A percentile compares a stretch with the other conserved stretches of the same genome.
These are phyloP conservation scores for Iphiclides podalirius DNA, from an alignment of 2,888 invertebrate species.

Conservation along the genomic window DNA sequence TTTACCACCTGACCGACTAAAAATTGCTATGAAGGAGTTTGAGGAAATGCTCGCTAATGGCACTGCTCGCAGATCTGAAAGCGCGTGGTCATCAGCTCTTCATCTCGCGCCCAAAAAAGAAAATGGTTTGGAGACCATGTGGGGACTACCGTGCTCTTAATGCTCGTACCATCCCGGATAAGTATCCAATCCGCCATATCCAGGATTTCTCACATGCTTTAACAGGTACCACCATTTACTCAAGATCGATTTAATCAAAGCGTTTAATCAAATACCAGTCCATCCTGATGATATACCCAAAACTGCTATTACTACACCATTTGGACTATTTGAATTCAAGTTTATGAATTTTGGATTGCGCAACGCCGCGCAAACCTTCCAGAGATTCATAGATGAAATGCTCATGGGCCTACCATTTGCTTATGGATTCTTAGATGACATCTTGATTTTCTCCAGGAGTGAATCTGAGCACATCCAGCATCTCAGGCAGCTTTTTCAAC, in stretches of 20 bases:
- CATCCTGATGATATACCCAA: too few species aligned
- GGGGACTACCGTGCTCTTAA: slow-evolving; percentile 19
- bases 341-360: too few species aligned
- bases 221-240: slow-evolving; percentile 7
- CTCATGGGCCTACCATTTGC: background rate
- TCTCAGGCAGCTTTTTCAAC: background rate
- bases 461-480: background rate
- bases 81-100: slow-evolving; percentile 22
- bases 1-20: slow-evolving; percentile 1
- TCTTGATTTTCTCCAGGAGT: background rate
- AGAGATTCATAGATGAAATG: slow-evolving; percentile 34
- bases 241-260: background rate
- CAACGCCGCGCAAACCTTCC: too few species aligned
- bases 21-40: slow-evolving; percentile 28
- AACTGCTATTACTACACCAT: too few species aligned
- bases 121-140: slow-evolving; percentile 20
- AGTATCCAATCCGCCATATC: slow-evolving; percentile 19
- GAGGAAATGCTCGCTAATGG: slow-evolving; percentile 23
- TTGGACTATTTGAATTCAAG: too few species aligned
- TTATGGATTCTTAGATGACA: slow-evolving; percentile 4
- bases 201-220: slow-evolving; percentile 22
- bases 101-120: slow-evolving; percentile 7
- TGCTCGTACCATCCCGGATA: slow-evolving; percentile 14
- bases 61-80: too few species aligned
- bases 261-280: too few species aligned